These are phyloP conservation scores for Listrodromus nycthemerus DNA, from an alignment of 2,888 invertebrate species.

Conservation along the genomic window DNA sequence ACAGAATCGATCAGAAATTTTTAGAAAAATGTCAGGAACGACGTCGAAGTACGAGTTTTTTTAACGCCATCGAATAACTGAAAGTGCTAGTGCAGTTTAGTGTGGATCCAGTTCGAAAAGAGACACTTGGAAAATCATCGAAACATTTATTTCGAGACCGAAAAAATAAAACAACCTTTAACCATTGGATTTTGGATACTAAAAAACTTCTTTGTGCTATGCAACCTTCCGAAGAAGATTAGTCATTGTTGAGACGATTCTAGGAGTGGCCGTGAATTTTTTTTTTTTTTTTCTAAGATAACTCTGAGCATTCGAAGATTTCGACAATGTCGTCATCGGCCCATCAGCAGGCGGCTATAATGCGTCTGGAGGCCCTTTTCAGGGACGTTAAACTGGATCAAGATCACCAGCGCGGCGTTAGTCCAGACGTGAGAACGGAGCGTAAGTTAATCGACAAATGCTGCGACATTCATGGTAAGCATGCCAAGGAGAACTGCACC, in stretches of 20 bases:
- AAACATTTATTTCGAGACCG: not conserved
- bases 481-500: constrained; percentile 84
- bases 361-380: constrained; percentile 90
- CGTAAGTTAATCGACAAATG: constrained; percentile 88
- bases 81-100: not conserved
- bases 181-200: not conserved
- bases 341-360: constrained; percentile 89
- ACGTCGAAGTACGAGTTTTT: not conserved
- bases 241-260: not conserved
- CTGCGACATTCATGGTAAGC: constrained; percentile 90
- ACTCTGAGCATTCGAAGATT: not conserved
- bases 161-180: not conserved
- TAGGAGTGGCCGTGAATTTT: not conserved
- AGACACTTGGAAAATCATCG: not conserved
- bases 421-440: constrained; percentile 84
- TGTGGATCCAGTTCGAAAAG: not conserved
- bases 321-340: constrained; percentile 76
- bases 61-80: not conserved
- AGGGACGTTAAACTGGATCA: constrained; percentile 88
- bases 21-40: not conserved
- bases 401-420: constrained; percentile 68
- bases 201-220: constrained; percentile 18
- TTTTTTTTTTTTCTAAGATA: not conserved
- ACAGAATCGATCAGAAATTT: not conserved
- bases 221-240: constrained; percentile 18